Conservation (phyloP, 1,140 invertebrate species). For the Caerostris darwini region DNA sequence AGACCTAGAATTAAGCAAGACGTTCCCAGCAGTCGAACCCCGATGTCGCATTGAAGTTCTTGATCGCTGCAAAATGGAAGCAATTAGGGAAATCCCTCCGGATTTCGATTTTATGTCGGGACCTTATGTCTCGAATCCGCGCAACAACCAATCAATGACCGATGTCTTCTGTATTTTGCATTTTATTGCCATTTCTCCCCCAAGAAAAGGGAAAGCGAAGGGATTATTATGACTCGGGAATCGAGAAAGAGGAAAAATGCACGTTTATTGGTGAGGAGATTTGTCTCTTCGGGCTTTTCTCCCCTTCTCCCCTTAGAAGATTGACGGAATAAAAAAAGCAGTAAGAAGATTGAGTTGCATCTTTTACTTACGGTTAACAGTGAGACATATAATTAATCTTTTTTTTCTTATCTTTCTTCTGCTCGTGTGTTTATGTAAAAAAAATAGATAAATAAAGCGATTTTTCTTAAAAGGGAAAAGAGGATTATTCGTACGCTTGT, state of each 20-base stretch:
- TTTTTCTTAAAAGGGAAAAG: neutral
- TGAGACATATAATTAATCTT: neutral
- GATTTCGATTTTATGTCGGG: conserved; percentile 58
- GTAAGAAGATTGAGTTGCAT: neutral
- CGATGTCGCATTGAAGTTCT: neutral
- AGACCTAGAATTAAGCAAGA: conserved; percentile 15
- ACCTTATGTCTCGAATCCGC: conserved; percentile 62
- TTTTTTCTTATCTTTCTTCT: neutral
- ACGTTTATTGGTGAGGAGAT: conserved; percentile 10
- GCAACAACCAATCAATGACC: conserved; percentile 63
- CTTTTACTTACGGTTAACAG: neutral
- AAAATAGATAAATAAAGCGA: neutral
- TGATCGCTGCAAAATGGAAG: conserved; percentile 59
- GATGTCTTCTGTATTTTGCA: conserved; percentile 52
- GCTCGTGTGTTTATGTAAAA: neutral
- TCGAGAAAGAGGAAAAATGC: conserved; percentile 1
- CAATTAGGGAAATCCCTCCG: conserved; percentile 63
- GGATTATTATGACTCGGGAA: conserved; percentile 8
- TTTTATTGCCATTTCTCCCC: conserved; percentile 51
- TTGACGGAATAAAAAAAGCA: neutral
- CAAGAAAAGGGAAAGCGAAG: too few relatives aligned
- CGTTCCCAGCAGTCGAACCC: neutral
- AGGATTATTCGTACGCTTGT: neutral
- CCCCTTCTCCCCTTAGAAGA: neutral
- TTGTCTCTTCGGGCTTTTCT: neutral